phyloP scores from a whole-genome alignment of 2,113 vertebrate species.

The Melanerpes aurifrons region DNA sequence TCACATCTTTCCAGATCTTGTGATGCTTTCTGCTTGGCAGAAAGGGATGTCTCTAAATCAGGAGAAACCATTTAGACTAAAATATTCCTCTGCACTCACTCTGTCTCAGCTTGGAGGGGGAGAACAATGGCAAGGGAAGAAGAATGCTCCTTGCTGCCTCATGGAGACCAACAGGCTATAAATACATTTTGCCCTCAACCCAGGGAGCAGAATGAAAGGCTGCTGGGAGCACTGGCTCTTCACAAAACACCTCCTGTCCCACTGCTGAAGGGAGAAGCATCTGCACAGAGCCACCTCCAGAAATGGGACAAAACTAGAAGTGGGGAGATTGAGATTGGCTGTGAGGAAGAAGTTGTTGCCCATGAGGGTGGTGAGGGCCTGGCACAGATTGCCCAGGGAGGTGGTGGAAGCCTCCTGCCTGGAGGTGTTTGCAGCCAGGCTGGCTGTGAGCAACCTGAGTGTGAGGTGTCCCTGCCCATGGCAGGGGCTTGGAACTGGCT shows the following conservation, averaged over 20 bases:
- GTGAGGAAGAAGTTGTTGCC: too few relatives aligned
- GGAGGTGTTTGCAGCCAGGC: too few relatives aligned
- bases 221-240: conserved; percentile 1
- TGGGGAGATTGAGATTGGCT: too few relatives aligned
- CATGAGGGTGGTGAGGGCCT: too few relatives aligned
- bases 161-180: conserved; percentile 2
- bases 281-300: conserved; percentile 12
- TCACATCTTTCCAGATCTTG: not conserved
- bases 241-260: not conserved
- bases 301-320: not conserved
- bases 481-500: too few relatives aligned
- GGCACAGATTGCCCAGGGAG: too few relatives aligned
- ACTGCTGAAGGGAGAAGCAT: not conserved
- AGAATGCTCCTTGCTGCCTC: conserved; percentile 19
- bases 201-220: not conserved
- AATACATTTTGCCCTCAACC: conserved; percentile 17
- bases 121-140: not conserved
- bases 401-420: too few relatives aligned
- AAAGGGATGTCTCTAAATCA: not conserved
- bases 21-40: conserved; percentile 3
- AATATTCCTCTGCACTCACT: not conserved
- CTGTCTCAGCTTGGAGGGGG: not conserved
- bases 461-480: too few relatives aligned
- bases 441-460: too few relatives aligned
- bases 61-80: conserved; percentile 11